Evolutionary conservation across 2,797 vertebrate genomes (phyloP).

Genomic region (Macroramphosus scolopax): DNA sequence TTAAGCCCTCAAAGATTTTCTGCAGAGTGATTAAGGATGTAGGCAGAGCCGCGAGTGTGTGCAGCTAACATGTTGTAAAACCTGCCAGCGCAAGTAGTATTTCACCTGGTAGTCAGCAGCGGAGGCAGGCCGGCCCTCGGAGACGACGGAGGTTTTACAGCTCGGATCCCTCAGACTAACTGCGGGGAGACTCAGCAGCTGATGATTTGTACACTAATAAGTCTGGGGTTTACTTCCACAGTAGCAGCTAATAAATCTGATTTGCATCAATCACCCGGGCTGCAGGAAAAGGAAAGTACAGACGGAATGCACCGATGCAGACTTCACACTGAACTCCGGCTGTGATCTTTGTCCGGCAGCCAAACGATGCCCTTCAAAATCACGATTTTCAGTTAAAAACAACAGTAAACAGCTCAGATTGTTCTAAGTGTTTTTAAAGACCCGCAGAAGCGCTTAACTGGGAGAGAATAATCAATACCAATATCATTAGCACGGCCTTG

Average conservation of each 20-base stretch:
- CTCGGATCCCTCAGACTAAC: constrained; percentile 4
- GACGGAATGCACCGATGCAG: not conserved
- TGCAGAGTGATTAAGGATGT: constrained; percentile 70
- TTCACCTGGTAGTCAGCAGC: constrained; percentile 49
- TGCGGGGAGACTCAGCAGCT: not conserved
- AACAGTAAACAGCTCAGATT: constrained; percentile 3
- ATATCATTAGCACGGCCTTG: constrained; percentile 38
- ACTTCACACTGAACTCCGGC: not conserved
- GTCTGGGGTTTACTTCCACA: constrained; percentile 8
- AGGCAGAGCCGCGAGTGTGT: constrained; percentile 23
- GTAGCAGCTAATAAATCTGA: constrained; percentile 10
- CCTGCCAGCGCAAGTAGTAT: constrained; percentile 45
- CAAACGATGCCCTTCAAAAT: too few species aligned
- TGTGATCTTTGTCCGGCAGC: not conserved
- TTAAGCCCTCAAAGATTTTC: constrained; percentile 77
- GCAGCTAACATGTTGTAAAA: constrained; percentile 60
- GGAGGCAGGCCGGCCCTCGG: constrained; percentile 2
- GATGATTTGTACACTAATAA: constrained; percentile 30
- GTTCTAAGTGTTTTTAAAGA: constrained; percentile 8
- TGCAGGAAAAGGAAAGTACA: not conserved
- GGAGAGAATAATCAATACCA: constrained; percentile 35
- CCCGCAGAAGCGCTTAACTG: constrained; percentile 16
- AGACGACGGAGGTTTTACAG: constrained; percentile 28
- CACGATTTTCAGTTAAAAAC: too few species aligned
- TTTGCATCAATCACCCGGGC: constrained; percentile 9